Percentiles rank a stretch among this genome's conserved stretches.
Conservation (phyloP, 2,113 vertebrate species). For the Cnemophilus loriae region DNA sequence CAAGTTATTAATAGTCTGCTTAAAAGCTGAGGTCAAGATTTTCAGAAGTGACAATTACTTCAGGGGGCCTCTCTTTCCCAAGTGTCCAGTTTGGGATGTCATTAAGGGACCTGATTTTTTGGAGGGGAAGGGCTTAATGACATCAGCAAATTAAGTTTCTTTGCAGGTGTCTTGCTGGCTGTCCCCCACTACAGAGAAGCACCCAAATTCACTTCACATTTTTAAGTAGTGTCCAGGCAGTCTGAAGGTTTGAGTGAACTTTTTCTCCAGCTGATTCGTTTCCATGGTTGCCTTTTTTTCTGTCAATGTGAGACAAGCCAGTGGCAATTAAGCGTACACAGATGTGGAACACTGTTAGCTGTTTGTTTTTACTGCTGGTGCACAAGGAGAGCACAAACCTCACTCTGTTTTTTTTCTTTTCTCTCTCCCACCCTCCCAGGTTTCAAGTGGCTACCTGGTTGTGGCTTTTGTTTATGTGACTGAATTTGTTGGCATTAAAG, state of each 20-base stretch:
- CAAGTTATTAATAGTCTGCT: neutral
- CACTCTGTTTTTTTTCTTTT: neutral
- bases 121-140: neutral
- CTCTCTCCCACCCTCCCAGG: slow-evolving; percentile 68
- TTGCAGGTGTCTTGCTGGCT: neutral
- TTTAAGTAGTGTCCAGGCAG: neutral
- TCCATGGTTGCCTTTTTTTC: neutral
- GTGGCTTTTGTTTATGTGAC: slow-evolving; percentile 95
- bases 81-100: neutral
- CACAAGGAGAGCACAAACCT: neutral
- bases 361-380: neutral
- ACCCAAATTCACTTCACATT: neutral
- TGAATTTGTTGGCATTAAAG: slow-evolving; percentile 88
- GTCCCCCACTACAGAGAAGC: neutral
- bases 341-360: neutral
- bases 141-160: neutral
- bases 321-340: neutral
- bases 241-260: neutral
- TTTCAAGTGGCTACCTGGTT: slow-evolving; percentile 90
- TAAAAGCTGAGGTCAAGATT: neutral
- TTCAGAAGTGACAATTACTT: neutral
- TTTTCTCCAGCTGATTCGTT: neutral
- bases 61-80: neutral
- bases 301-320: neutral
- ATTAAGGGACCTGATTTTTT: neutral